Percentiles rank a stretch among this genome's conserved stretches.
Evolutionary conservation across 2,113 vertebrate species (phyloP).

Genomic region (Arenaria interpres): DNA sequence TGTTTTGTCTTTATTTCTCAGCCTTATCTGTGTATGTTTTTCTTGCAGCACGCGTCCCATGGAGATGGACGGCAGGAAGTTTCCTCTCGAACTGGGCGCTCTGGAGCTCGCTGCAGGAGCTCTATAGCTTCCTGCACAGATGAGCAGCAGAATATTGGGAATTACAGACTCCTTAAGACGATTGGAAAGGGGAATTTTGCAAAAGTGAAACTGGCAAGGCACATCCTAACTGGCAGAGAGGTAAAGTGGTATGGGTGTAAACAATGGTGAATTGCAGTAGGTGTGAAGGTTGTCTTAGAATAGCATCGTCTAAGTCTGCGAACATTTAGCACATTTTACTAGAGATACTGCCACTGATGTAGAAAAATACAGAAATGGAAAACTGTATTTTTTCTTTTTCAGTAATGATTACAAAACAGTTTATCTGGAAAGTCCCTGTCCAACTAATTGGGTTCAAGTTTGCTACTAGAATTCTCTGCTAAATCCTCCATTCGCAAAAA

Average conservation of each 20-base stretch:
- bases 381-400: background rate
- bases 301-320: background rate
- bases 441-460: background rate
- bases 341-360: background rate
- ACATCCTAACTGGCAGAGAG: conserved; percentile 97
- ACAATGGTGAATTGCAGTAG: background rate
- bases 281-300: background rate
- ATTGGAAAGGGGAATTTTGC: conserved; percentile 99
- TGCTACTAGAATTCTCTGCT: background rate
- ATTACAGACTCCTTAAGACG: conserved; percentile 97
- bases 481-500: background rate
- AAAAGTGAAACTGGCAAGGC: conserved; percentile 95
- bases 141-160: conserved; percentile 92
- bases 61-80: conserved; percentile 89
- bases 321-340: background rate
- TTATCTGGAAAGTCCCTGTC: background rate
- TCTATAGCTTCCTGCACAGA: conserved; percentile 88
- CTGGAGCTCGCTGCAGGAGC: conserved; percentile 89
- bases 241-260: conserved; percentile 72
- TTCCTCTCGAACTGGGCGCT: conserved; percentile 82
- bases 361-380: background rate
- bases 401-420: background rate
- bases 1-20: background rate
- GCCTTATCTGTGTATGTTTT: conserved; percentile 26
- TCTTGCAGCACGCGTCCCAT: conserved; percentile 89